Conservation (phyloP, 2,113 vertebrate species). For the Macroglossus sobrinus region DNA sequence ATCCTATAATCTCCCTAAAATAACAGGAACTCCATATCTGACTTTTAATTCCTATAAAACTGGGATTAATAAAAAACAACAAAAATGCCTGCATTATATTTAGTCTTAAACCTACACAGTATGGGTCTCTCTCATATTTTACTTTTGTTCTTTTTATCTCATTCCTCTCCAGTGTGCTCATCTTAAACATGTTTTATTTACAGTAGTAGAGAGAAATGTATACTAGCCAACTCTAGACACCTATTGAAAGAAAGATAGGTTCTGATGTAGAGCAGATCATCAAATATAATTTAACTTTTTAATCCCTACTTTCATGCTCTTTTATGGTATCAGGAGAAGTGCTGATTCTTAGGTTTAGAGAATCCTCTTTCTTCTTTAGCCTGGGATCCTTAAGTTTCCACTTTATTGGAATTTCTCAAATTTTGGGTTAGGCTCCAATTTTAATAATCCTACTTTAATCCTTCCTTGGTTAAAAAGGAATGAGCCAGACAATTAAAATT, state of each 20-base stretch:
- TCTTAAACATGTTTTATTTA: background rate
- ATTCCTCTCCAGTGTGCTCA: background rate
- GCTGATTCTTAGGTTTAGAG: background rate
- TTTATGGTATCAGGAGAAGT: background rate
- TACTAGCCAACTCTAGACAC: background rate
- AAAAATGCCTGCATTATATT: background rate
- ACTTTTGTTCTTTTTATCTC: background rate
- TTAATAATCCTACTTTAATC: conserved; percentile 57
- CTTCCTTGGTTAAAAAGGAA: conserved; percentile 8
- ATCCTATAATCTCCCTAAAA: conserved; percentile 2
- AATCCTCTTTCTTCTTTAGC: background rate
- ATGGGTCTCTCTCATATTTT: background rate
- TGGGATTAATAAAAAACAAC: background rate
- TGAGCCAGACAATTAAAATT: conserved; percentile 44
- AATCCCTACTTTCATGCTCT: background rate
- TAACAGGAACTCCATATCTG: background rate
- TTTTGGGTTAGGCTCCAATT: conserved; percentile 28
- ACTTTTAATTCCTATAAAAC: background rate
- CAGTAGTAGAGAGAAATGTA: background rate
- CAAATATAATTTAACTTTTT: background rate
- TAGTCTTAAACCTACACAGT: background rate
- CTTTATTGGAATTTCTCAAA: conserved; percentile 24
- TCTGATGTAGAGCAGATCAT: conserved; percentile 15
- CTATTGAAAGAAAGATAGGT: background rate
- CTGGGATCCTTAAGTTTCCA: background rate